Conservation (phyloP, 2,888 invertebrate genomes). For the Drosophila anceps region DNA sequence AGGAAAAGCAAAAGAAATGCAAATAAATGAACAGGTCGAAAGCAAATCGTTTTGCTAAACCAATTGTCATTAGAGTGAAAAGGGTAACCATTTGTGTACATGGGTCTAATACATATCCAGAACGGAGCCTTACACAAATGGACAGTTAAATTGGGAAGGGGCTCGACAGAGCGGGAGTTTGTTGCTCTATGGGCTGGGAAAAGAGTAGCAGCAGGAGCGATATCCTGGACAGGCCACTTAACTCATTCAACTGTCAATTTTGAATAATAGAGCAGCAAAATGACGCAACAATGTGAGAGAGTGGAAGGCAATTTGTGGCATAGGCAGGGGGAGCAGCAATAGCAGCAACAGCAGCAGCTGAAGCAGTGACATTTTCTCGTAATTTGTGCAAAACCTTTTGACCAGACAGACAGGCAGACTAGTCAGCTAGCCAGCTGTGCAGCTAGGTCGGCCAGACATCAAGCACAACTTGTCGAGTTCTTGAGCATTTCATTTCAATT, state of each 20-base stretch:
- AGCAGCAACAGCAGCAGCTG: slow-evolving; percentile 15
- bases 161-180: neutral
- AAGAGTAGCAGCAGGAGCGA: slow-evolving; percentile 24
- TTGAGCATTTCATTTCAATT: slow-evolving; percentile 67
- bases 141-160: slow-evolving; percentile 14
- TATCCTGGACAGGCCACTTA: slow-evolving; percentile 61
- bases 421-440: neutral
- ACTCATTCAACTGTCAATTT: slow-evolving; percentile 77
- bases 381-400: slow-evolving; percentile 71
- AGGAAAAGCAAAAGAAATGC: slow-evolving; percentile 17
- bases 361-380: slow-evolving; percentile 63
- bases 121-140: slow-evolving; percentile 17
- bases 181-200: neutral
- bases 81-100: slow-evolving; percentile 50
- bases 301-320: slow-evolving; percentile 7
- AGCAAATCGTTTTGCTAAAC: slow-evolving; percentile 47
- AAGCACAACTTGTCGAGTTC: slow-evolving; percentile 21
- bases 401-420: slow-evolving; percentile 25
- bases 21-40: slow-evolving; percentile 35
- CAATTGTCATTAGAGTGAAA: slow-evolving; percentile 63
- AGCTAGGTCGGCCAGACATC: slow-evolving; percentile 38
- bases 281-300: slow-evolving; percentile 66
- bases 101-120: slow-evolving; percentile 12
- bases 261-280: slow-evolving; percentile 76
- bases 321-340: neutral